These are phyloP conservation scores for Batillaria attramentaria DNA, from an alignment of 1,140 invertebrate species.

Conservation along the genomic window DNA sequence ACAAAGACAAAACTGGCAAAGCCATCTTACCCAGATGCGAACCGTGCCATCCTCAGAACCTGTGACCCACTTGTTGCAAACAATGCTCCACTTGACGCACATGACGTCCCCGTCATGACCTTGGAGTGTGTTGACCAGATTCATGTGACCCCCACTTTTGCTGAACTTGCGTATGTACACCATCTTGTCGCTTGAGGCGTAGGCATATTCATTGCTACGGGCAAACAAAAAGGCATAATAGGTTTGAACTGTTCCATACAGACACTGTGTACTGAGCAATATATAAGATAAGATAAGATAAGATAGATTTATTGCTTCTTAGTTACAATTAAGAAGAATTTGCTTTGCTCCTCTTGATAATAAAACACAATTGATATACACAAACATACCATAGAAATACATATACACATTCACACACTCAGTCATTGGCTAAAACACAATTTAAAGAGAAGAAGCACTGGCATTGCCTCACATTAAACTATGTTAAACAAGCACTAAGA, in stretches of 20 bases:
- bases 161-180: conserved; percentile 72
- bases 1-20: not conserved
- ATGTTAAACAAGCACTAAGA: no score
- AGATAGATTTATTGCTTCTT: no score
- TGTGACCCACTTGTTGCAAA: conserved; percentile 67
- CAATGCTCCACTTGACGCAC: conserved; percentile 66
- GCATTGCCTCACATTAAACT: no score
- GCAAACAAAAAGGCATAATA: no score
- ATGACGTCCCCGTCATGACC: conserved; percentile 69
- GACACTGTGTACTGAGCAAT: no score
- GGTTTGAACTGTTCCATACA: no score
- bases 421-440: no score
- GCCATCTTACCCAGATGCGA: conserved; percentile 66
- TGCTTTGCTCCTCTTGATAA: no score
- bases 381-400: not conserved
- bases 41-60: conserved; percentile 70
- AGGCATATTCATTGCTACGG: conserved; percentile 70
- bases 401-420: conserved; percentile 1
- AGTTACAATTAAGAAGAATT: no score
- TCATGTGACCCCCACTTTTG: conserved; percentile 65
- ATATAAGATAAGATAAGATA: no score
- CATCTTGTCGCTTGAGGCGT: conserved; percentile 70
- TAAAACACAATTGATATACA: not conserved
- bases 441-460: no score
- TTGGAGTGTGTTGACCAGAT: conserved; percentile 67